Percentiles rank a stretch among this genome's conserved stretches.
phyloP scores from a whole-genome alignment of 2,113 vertebrate genomes.

The Nesoenas mayeri region DNA sequence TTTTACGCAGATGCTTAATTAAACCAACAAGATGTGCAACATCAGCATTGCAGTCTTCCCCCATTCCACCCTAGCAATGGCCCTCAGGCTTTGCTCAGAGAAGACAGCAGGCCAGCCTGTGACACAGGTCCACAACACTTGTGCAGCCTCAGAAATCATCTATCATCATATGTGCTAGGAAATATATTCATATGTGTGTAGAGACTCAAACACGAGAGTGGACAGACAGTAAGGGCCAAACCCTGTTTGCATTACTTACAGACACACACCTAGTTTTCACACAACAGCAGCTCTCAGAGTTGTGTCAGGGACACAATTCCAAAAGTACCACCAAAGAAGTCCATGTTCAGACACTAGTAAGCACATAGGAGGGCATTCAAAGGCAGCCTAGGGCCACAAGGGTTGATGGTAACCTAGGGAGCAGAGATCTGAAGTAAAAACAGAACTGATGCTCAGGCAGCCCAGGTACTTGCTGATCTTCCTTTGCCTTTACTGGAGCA shows the following conservation, averaged over 20 bases:
- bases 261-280: neutral
- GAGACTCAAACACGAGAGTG: neutral
- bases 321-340: neutral
- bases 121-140: neutral
- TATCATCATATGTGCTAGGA: neutral
- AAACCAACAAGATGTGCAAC: neutral
- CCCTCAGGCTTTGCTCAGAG: neutral
- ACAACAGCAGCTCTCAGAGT: neutral
- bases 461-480: neutral
- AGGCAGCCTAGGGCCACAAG: neutral
- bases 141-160: neutral
- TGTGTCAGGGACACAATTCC: neutral
- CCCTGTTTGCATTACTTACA: neutral
- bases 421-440: neutral
- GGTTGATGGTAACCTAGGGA: neutral
- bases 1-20: neutral
- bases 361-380: neutral
- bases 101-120: neutral
- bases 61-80: neutral
- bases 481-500: neutral
- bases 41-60: neutral
- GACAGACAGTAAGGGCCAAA: neutral
- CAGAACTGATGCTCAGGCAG: neutral
- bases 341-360: neutral
- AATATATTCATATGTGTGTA: neutral